A percentile compares a stretch with the other conserved stretches of the same genome.
phyloP scores from a whole-genome alignment of 2,113 vertebrate species.

The Tupaia tana region DNA sequence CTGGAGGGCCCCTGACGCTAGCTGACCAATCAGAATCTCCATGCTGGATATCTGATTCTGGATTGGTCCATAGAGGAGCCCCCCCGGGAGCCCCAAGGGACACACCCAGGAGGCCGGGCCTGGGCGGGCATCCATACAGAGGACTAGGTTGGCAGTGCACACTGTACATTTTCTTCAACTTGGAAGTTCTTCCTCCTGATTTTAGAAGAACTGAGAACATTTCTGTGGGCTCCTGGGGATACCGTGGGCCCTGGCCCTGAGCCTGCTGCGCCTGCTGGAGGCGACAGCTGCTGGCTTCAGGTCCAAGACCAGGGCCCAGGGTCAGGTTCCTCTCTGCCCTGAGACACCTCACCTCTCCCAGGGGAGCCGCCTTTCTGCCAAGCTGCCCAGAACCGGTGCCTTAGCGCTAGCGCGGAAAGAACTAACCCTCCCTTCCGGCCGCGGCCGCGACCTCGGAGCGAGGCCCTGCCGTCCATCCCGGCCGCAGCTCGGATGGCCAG shows the following conservation, averaged over 20 bases:
- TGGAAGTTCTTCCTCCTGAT: not conserved
- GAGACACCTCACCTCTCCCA: rapidly evolving
- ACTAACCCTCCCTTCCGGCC: rapidly evolving
- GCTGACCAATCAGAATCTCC: not conserved
- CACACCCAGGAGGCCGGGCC: too few relatives aligned
- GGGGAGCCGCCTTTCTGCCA: rapidly evolving
- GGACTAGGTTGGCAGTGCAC: not conserved
- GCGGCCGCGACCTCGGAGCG: rapidly evolving
- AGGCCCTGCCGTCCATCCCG: rapidly evolving
- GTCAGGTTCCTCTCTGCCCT: rapidly evolving
- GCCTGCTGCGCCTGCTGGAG: rapidly evolving
- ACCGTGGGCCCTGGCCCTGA: rapidly evolving
- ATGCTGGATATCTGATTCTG: not conserved
- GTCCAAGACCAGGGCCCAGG: rapidly evolving
- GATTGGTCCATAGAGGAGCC: not conserved
- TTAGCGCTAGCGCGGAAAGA: not conserved
- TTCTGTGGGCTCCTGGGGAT: too few relatives aligned
- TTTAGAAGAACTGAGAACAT: not conserved
- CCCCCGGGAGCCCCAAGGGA: not conserved
- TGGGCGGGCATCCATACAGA: not conserved
- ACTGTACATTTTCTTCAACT: not conserved
- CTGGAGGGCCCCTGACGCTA: not conserved
- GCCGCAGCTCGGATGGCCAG: not conserved
- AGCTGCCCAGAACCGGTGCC: not conserved
- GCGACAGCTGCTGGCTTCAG: rapidly evolving